Evolutionary conservation across 2,888 invertebrate species (phyloP).

Genomic region (Agonopterix alstromeriana): DNA sequence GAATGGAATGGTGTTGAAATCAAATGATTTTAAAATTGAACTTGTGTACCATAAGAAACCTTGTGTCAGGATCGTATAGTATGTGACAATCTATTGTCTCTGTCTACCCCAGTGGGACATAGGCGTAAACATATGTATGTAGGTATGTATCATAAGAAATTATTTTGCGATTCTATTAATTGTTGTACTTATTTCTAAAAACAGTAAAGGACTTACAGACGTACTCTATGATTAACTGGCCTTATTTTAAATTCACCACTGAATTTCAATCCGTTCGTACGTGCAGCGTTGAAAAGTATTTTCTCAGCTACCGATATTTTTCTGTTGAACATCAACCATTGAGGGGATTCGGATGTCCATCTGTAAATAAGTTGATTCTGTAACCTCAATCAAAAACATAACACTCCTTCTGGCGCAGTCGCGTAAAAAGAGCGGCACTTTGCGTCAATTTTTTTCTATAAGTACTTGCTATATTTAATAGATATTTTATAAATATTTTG

Average conservation of each 20-base stretch:
- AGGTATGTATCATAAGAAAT: neutral
- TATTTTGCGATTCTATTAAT: neutral
- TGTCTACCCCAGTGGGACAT: neutral
- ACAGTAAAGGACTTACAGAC: conserved; percentile 36
- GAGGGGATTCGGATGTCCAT: conserved; percentile 64
- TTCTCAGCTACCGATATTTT: conserved; percentile 49
- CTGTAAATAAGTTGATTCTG: conserved; percentile 23
- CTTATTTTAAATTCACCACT: conserved; percentile 62
- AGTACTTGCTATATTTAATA: too few relatives aligned
- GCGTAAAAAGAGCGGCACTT: neutral
- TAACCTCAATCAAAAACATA: neutral
- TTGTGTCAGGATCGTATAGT: too few relatives aligned
- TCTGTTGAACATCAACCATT: conserved; percentile 56
- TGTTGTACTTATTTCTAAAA: neutral
- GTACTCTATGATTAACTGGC: conserved; percentile 62
- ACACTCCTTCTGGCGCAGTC: too few relatives aligned
- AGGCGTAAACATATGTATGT: neutral
- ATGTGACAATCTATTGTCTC: neutral
- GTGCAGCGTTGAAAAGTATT: conserved; percentile 43
- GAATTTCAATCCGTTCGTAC: conserved; percentile 41
- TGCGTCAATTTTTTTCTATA: too few relatives aligned
- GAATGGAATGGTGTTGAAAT: too few relatives aligned
- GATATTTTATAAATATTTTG: too few relatives aligned
- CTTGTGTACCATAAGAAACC: too few relatives aligned
- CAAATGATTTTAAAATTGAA: too few relatives aligned